Conservation (phyloP, 2,113 vertebrate genomes). For the Oostethus manadensis region DNA sequence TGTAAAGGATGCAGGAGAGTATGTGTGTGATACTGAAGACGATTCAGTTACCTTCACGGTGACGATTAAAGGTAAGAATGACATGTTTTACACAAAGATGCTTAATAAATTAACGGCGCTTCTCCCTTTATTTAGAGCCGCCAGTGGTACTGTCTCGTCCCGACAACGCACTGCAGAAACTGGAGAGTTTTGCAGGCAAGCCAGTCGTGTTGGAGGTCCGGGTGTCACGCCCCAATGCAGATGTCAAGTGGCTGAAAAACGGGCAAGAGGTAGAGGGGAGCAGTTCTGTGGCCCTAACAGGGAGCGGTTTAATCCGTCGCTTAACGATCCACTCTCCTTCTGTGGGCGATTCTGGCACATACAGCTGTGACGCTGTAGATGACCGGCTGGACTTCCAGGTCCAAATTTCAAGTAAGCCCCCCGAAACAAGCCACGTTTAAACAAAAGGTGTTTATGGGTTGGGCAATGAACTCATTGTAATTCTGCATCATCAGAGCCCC, state of each 20-base stretch:
- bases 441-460: not conserved
- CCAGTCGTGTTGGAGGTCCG: constrained; percentile 61
- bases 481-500: constrained; percentile 65
- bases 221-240: constrained; percentile 62
- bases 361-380: constrained; percentile 70
- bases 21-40: constrained; percentile 78
- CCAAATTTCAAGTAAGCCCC: constrained; percentile 76
- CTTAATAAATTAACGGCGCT: not conserved
- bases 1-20: constrained; percentile 75
- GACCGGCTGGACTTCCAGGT: constrained; percentile 78
- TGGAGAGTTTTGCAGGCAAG: constrained; percentile 50
- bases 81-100: not conserved
- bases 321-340: constrained; percentile 61
- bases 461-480: not conserved
- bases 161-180: constrained; percentile 23
- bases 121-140: constrained; percentile 48
- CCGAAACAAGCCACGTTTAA: too few species aligned
- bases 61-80: constrained; percentile 74
- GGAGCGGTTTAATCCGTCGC: constrained; percentile 55
- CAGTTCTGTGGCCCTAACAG: constrained; percentile 46
- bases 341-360: constrained; percentile 71
- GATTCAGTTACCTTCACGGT: constrained; percentile 80
- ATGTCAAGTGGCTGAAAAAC: constrained; percentile 67
- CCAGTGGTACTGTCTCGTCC: constrained; percentile 52
- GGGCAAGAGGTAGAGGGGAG: constrained; percentile 58